Conservation (phyloP, 2,113 vertebrate genomes). For the Procavia capensis region DNA sequence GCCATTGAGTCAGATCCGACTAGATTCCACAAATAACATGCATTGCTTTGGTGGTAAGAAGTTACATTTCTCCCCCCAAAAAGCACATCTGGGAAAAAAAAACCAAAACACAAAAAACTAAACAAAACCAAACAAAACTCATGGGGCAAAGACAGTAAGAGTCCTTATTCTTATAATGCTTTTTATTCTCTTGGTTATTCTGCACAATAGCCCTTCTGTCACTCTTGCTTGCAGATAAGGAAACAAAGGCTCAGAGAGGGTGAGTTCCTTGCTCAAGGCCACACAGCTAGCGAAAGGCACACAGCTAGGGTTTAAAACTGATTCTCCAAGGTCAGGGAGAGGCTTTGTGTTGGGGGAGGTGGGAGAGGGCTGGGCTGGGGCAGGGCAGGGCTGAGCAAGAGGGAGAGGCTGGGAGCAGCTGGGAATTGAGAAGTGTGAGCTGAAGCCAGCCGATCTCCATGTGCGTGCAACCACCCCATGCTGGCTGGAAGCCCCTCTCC, state of each 20-base stretch:
- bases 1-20: no score
- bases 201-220: background rate
- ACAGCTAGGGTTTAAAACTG: background rate
- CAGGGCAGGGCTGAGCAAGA: background rate
- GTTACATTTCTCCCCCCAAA: slow-evolving; percentile 58
- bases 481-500: slow-evolving; percentile 41
- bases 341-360: background rate
- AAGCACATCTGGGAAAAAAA: slow-evolving; percentile 6
- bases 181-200: slow-evolving; percentile 11
- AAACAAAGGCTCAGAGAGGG: slow-evolving; percentile 45
- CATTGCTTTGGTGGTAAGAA: background rate
- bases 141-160: background rate
- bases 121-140: no score
- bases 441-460: background rate
- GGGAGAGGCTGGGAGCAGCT: slow-evolving; percentile 41
- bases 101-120: no score
- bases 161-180: background rate
- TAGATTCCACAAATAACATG: slow-evolving; percentile 40
- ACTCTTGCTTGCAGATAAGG: background rate
- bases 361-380: background rate
- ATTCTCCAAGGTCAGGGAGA: slow-evolving; percentile 8
- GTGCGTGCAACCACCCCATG: background rate
- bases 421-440: background rate
- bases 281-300: background rate
- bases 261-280: background rate